These are phyloP conservation scores for Amiota communis DNA, from an alignment of 2,888 invertebrate species.

Conservation along the genomic window DNA sequence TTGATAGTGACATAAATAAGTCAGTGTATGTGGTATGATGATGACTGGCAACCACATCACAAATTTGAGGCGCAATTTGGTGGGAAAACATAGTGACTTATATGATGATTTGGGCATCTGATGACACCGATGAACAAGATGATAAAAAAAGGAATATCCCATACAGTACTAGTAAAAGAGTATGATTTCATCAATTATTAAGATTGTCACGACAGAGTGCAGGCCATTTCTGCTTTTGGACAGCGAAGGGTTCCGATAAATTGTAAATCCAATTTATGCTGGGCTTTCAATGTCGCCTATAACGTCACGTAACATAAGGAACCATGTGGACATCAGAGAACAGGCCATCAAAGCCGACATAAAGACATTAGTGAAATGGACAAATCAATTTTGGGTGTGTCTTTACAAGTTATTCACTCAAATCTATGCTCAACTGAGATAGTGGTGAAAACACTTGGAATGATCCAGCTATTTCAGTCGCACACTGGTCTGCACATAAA, in stretches of 20 bases:
- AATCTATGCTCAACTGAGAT: no score
- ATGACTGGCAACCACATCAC: slow-evolving; percentile 16
- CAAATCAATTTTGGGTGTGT: no score
- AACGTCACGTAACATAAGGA: slow-evolving; percentile 37
- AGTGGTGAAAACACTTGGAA: no score
- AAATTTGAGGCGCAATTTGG: slow-evolving; percentile 31
- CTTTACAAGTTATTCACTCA: no score
- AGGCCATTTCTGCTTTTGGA: slow-evolving; percentile 37
- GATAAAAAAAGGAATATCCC: slow-evolving; percentile 28
- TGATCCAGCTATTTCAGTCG: no score
- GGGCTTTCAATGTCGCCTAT: slow-evolving; percentile 34
- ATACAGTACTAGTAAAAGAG: slow-evolving; percentile 31
- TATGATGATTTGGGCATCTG: slow-evolving; percentile 30
- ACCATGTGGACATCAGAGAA: no score
- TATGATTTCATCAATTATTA: slow-evolving; percentile 32
- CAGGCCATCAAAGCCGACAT: no score
- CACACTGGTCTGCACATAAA: no score
- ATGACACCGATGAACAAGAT: no score
- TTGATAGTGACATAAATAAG: no score
- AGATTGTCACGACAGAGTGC: slow-evolving; percentile 34
- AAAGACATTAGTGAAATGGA: no score
- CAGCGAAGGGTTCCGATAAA: slow-evolving; percentile 34
- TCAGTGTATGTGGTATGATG: slow-evolving; percentile 26
- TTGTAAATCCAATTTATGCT: slow-evolving; percentile 37
- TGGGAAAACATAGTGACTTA: slow-evolving; percentile 27